Evolutionary conservation across 2,113 vertebrate genomes (phyloP).

Genomic region (Donacobius atricapilla): DNA sequence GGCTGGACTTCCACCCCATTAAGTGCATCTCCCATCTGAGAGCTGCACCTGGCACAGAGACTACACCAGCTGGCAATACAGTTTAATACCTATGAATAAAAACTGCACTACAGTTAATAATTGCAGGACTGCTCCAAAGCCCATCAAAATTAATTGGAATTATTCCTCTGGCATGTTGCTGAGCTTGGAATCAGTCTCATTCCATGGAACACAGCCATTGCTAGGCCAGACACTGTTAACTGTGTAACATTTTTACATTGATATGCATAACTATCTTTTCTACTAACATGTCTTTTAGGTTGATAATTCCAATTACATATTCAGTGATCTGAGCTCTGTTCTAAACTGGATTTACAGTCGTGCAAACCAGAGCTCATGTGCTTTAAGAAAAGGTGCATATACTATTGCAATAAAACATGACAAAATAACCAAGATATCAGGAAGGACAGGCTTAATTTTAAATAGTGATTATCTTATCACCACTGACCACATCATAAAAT

Average conservation of each 20-base stretch:
- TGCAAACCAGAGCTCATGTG: conserved; percentile 68
- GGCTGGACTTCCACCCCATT: not conserved
- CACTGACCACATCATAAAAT: not conserved
- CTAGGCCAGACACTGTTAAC: not conserved
- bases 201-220: not conserved
- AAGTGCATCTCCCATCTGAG: not conserved
- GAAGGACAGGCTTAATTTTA: not conserved
- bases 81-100: not conserved
- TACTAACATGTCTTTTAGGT: not conserved
- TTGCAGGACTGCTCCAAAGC: not conserved
- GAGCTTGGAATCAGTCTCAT: not conserved
- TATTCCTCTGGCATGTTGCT: not conserved
- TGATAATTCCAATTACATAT: not conserved
- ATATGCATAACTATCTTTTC: not conserved
- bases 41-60: not conserved
- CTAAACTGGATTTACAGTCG: conserved; percentile 35
- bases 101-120: not conserved
- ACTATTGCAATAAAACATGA: conserved; percentile 4
- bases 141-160: not conserved
- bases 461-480: not conserved
- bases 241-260: not conserved
- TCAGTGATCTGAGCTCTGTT: not conserved
- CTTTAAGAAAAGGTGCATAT: conserved; percentile 14
- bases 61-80: not conserved
- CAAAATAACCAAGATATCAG: not conserved